Percentiles rank a stretch among this genome's conserved stretches.
Evolutionary conservation across 2,888 invertebrate genomes (phyloP).

Genomic region (Chrysolina oricalcia): DNA sequence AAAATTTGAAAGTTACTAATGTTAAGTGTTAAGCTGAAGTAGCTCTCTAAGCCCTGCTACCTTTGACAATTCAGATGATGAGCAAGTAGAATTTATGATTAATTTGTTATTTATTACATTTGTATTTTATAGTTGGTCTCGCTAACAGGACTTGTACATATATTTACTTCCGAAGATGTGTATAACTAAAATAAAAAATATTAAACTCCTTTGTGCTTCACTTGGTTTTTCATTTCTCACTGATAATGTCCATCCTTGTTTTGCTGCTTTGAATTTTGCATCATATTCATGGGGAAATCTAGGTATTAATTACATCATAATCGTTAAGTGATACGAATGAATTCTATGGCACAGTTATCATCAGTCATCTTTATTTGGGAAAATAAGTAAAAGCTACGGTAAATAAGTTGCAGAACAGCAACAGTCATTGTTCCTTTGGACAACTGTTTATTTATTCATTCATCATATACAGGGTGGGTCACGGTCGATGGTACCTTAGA

Average conservation of each 20-base stretch:
- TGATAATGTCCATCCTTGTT: background rate
- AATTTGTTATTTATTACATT: conserved; percentile 70
- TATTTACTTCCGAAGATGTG: conserved; percentile 68
- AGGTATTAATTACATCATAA: too few relatives aligned
- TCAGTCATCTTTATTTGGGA: too few relatives aligned
- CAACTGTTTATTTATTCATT: too few relatives aligned
- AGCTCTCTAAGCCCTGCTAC: conserved; percentile 65
- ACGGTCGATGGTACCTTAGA: too few relatives aligned
- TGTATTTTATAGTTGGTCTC: conserved; percentile 70
- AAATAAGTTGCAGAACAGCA: too few relatives aligned
- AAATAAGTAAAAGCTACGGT: too few relatives aligned
- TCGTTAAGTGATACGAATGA: too few relatives aligned
- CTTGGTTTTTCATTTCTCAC: conserved; percentile 28
- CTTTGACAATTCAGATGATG: conserved; percentile 56
- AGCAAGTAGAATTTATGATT: conserved; percentile 64
- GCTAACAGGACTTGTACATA: conserved; percentile 71
- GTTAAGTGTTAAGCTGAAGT: conserved; percentile 54
- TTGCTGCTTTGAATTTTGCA: too few relatives aligned
- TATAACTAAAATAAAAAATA: conserved; percentile 69
- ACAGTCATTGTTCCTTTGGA: too few relatives aligned
- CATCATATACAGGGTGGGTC: too few relatives aligned
- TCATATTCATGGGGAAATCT: too few relatives aligned
- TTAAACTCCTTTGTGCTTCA: conserved; percentile 69
- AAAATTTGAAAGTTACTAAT: conserved; percentile 47
- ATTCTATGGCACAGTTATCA: too few relatives aligned